Evolutionary conservation across 2,797 vertebrate species (phyloP), one percentile per base, ranked within the genome.

Genomic region (Cyclopterus lumpus): DNA sequence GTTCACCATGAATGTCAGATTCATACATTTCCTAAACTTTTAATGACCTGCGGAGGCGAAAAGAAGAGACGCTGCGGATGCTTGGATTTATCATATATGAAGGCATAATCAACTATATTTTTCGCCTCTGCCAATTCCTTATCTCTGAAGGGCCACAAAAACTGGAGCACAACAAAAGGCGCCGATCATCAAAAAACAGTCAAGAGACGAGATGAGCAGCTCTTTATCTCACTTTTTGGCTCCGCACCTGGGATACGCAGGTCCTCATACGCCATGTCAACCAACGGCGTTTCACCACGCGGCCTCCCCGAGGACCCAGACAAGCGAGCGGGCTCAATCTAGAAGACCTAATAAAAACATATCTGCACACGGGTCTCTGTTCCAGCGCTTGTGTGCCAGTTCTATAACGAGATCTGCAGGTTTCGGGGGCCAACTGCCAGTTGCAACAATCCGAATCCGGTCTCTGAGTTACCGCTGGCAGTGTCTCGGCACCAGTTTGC

Each of bases 151-250:
- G 44, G 55, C 84, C 81, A 77, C 79, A 81, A 67, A 89, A 89
- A 88, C 68, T 88, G 78, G 83, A 86, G 77, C 75, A 71, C 82
- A 85, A 92, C 88, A 81, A 89, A n/a, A 88, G 87, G 82, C 65
- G 24, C 72, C 20, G 49, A 40, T 62, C 85, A 90, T 87, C 89
- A 90, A 83, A 87, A 87, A 88, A 51, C 83, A 81, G 73, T 51
- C 78, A 0, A n/a, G 60, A 82, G 79, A 91, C 80, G 86, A 91
- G 86, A 86, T 53, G 24, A 73, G 64, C 58, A 8, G 73, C 88
- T 90, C n/a, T 89, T 91, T 87, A 91, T 90, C 81, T 86, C 40
- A 72, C 55, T 80, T 86, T 84, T 75, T 90, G 89, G 83, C 83
- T 79, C 71, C 7, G 40, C 62, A 88, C 68, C 78, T 86, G 46